These are phyloP conservation scores for Amblyopsis rosae DNA, from an alignment of 2,113 vertebrate genomes.

Conservation along the genomic window DNA sequence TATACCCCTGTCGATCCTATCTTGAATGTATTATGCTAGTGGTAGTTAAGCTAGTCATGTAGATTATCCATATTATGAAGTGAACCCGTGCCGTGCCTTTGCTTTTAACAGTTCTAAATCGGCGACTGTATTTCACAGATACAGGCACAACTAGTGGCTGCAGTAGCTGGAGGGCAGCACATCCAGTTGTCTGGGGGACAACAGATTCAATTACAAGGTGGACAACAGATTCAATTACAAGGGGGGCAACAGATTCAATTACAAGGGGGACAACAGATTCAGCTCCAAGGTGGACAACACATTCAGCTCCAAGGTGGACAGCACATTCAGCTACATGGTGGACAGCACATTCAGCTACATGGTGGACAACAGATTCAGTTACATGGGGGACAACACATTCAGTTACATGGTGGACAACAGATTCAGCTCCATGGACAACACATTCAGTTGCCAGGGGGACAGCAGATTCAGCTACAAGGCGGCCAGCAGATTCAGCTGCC, in stretches of 20 bases:
- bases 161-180: conserved; percentile 75
- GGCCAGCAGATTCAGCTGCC: conserved; percentile 6
- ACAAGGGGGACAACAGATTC: conserved; percentile 8
- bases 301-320: conserved; percentile 8
- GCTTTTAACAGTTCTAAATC: neutral
- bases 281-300: conserved; percentile 5
- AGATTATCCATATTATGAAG: neutral
- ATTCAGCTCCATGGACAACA: conserved; percentile 9
- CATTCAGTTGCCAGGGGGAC: neutral
- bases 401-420: conserved; percentile 7
- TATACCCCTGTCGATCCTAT: neutral
- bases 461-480: conserved; percentile 6
- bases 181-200: neutral
- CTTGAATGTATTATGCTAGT: neutral
- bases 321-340: conserved; percentile 13
- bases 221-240: conserved; percentile 5
- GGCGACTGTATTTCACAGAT: conserved; percentile 68
- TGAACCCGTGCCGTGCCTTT: neutral
- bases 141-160: conserved; percentile 93
- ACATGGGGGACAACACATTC: conserved; percentile 4
- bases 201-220: conserved; percentile 4
- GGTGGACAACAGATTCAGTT: conserved; percentile 17
- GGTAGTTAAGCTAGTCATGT: too few relatives aligned
- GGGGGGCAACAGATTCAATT: conserved; percentile 12
- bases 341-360: conserved; percentile 12